phyloP scores from a whole-genome alignment of 2,888 invertebrate species.

The Creontiades dilutus region DNA sequence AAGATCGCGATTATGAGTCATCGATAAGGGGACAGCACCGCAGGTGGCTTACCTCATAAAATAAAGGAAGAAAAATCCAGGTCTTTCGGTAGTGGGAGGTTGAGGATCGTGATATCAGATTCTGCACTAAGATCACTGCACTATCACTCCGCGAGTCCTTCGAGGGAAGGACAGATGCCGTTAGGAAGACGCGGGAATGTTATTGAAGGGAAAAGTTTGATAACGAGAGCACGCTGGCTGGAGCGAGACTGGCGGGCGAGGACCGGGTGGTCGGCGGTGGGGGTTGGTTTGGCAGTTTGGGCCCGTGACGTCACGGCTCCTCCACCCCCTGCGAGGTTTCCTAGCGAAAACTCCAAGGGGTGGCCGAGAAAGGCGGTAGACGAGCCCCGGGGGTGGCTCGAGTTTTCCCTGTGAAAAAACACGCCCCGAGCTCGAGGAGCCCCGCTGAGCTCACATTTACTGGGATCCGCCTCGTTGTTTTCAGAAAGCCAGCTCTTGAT shows the following conservation, averaged over 20 bases:
- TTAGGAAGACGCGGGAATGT: constrained; percentile 59
- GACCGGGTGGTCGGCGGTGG: constrained; percentile 55
- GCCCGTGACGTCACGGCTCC: constrained; percentile 53
- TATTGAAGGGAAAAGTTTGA: constrained; percentile 57
- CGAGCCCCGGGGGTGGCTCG: constrained; percentile 22
- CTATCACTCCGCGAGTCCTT: constrained; percentile 45
- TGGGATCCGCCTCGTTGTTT: background rate
- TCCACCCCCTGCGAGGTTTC: constrained; percentile 34
- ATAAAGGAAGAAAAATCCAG: constrained; percentile 17
- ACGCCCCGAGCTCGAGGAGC: background rate
- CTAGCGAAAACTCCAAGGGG: constrained; percentile 28
- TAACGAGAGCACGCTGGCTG: constrained; percentile 67
- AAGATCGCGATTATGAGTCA: background rate
- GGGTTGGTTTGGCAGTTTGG: constrained; percentile 62
- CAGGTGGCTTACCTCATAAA: constrained; percentile 23
- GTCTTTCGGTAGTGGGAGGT: background rate
- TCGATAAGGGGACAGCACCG: background rate
- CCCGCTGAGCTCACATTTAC: background rate
- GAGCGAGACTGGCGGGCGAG: constrained; percentile 65
- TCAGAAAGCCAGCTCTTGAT: background rate
- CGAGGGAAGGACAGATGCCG: constrained; percentile 27
- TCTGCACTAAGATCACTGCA: constrained; percentile 3
- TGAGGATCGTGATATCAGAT: background rate
- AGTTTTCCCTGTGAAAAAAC: constrained; percentile 7
- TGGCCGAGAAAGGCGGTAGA: constrained; percentile 18